Conservation (phyloP, 2,113 vertebrate genomes). For the Hoplias malabaricus region DNA sequence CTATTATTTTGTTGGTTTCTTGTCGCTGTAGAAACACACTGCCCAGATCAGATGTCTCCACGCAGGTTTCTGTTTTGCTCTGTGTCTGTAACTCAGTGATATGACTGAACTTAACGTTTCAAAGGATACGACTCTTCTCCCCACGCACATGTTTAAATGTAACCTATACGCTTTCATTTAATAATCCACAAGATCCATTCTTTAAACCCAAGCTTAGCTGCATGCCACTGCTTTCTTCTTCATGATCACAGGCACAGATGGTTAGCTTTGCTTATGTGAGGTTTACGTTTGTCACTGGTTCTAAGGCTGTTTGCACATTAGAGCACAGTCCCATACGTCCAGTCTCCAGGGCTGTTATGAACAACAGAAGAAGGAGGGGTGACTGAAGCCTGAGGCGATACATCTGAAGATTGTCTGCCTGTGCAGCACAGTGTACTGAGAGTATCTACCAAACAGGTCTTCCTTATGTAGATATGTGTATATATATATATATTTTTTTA, state of each 20-base stretch:
- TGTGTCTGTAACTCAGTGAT: no score
- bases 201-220: neutral
- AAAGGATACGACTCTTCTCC: no score
- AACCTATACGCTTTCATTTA: neutral
- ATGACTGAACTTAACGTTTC: no score
- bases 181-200: neutral
- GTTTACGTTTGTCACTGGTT: slow-evolving; percentile 47
- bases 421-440: neutral
- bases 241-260: slow-evolving; percentile 52
- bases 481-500: no score
- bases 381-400: neutral
- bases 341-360: slow-evolving; percentile 42
- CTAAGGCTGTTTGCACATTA: slow-evolving; percentile 47
- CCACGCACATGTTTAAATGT: neutral
- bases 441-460: neutral
- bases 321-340: neutral
- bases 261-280: slow-evolving; percentile 63
- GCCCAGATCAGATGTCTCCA: no score
- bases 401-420: slow-evolving; percentile 16
- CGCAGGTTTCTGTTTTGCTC: no score
- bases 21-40: no score
- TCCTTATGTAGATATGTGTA: slow-evolving; percentile 17
- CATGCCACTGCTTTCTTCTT: slow-evolving; percentile 12
- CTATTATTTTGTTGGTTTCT: no score
- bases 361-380: slow-evolving; percentile 13